Evolutionary conservation across 2,888 invertebrate species (phyloP), one percentile per base, ranked within the genome.

Genomic region (Nymphalis urticae): DNA sequence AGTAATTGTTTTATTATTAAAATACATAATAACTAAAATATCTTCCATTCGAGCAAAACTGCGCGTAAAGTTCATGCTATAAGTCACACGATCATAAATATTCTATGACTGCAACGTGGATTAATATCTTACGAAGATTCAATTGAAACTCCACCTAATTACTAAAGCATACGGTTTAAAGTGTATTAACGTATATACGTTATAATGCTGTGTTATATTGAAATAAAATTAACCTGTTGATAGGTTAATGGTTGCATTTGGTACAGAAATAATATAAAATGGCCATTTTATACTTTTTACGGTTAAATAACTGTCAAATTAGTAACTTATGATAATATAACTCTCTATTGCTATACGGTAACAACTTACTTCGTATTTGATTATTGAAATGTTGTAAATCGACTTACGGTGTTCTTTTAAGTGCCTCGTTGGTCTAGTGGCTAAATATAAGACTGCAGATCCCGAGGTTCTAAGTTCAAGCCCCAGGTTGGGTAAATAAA

Each of bases 231-330:
- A 66, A 66, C 61, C 61, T 62, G 66, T 19, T 61, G 27, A 61
- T 27, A 47, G 61, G 66, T 66, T 66, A 66, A 66, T 66, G 66
- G 62, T 62, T 66, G 62, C 48, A 66, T 66, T 66, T n/a, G 50
- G 62, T 62, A 67, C 67, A 19, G 36, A 42, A 67, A 62, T 67
- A 42, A 36, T 42, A 67, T 42, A 51, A 51, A 62, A 9, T 58
- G 50, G 48, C 42, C 42, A 50, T 60, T 48, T 59, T 50, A n/a
- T 48, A 17, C 16, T 70, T 62, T 54, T 50, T 56, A 27, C 51
- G 54, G 48, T 2, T 8, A 27, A 9, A 8, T 56, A 27, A 17
- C 24, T 1, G 17, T 54, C 6, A 21, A 9, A 56, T 27, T 32
- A 17, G 16, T 56, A 2, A 16, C 21, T 19, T 21, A 10, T 19